Conservation (phyloP, 2,888 invertebrate genomes). For the Drosophila eohydei region DNA sequence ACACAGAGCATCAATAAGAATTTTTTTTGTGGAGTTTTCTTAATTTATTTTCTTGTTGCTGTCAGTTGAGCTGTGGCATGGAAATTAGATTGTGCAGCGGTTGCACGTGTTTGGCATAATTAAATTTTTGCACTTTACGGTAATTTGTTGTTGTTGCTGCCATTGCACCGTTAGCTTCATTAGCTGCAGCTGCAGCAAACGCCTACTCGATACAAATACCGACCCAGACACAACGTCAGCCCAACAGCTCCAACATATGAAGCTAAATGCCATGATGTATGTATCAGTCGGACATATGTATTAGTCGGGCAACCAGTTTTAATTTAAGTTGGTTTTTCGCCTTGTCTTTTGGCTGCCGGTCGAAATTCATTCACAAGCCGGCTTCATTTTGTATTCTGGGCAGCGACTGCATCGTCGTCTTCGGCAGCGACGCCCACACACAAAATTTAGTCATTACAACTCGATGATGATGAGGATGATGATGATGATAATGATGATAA, state of each 20-base stretch:
- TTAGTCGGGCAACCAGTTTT: slow-evolving; percentile 66
- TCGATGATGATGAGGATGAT: slow-evolving; percentile 23
- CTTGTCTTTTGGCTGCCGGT: slow-evolving; percentile 22
- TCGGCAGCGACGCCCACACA: slow-evolving; percentile 63
- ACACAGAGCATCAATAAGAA: neutral
- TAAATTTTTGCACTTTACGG: slow-evolving; percentile 69
- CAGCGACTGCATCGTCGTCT: slow-evolving; percentile 45
- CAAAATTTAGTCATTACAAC: slow-evolving; percentile 74
- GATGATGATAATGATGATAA: slow-evolving; percentile 35
- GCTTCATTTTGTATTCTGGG: slow-evolving; percentile 72
- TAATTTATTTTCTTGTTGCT: slow-evolving; percentile 17
- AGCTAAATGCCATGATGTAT: slow-evolving; percentile 49
- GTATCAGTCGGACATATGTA: slow-evolving; percentile 49
- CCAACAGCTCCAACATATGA: slow-evolving; percentile 37
- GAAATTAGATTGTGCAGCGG: slow-evolving; percentile 69
- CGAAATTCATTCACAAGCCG: slow-evolving; percentile 71
- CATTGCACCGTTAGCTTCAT: slow-evolving; percentile 73
- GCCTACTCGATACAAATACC: slow-evolving; percentile 41
- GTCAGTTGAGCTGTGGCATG: slow-evolving; percentile 54
- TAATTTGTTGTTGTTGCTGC: slow-evolving; percentile 56
- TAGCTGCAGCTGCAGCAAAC: slow-evolving; percentile 63
- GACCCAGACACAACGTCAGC: slow-evolving; percentile 22
- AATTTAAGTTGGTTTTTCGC: slow-evolving; percentile 33
- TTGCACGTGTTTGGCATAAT: slow-evolving; percentile 75
- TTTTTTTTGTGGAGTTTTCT: neutral